Base-by-base conservation (phyloP, 2,888 invertebrate species). In the Cryptocephalus moraei region DNA sequence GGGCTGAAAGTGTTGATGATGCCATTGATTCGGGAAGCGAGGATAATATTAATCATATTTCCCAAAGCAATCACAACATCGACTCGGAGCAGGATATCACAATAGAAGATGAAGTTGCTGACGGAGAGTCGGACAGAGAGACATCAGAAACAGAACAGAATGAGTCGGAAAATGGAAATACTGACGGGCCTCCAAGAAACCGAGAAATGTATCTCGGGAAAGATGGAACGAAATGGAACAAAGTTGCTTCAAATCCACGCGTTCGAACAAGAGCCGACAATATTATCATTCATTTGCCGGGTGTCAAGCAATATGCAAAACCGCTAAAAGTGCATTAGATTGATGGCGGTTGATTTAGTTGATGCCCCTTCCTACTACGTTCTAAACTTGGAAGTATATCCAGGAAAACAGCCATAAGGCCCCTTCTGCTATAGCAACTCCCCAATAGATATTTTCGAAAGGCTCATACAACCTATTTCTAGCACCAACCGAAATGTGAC, bases 371-470 rank as follows among this genome's bases (percentile, higher is more conserved):
- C 36, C 6, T 36, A 36, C 36, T 36, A n/a, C 36, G 56, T 46
- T 68, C 6, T 55, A 62, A 47, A 51, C 56, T 46, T 36, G 36
- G 36, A 36, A 6, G 12, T 36, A 36, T 36, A 36, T 36, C 36
- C 36, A 36, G 36, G 36, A 36, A 36, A 36, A 4, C 6, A 11
- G n/a, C n/a, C n/a, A n/a, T n/a, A n/a, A n/a, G n/a, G n/a, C n/a
- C n/a, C n/a, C 6, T 36, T 4, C 36, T 6, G 6, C 2, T 6
- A 4, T 36, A 36, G 36, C 36, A 36, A 36, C 36, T 36, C 6
- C 36, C 36, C 36, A 36, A 36, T 2, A 36, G 36, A 22, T 36
- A 36, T 36, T 36, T 2, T 36, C 36, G 36, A 36, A 6, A 4
- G 36, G 36, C 36, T 36, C 36, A 6, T 6, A 36, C 2, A 22